Conservation (phyloP, 2,113 vertebrate species). For the Halcyon senegalensis region DNA sequence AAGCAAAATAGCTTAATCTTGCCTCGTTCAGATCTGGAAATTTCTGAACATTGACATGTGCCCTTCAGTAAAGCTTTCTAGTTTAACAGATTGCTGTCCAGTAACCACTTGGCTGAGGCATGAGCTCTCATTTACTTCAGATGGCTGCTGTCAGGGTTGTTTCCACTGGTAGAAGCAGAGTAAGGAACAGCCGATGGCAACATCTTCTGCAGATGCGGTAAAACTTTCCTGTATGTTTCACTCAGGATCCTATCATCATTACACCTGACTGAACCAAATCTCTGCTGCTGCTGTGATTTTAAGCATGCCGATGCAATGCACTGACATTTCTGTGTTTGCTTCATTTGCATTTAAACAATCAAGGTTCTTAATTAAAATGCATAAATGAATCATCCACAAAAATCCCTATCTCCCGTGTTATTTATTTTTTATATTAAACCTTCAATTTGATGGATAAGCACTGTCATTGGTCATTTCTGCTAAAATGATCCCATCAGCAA, state of each 20-base stretch:
- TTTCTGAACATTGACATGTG: rapidly evolving
- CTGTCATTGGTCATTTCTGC: constrained; percentile 61
- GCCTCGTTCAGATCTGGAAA: neutral
- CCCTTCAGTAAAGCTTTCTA: neutral
- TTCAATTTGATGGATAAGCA: constrained; percentile 65
- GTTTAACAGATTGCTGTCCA: neutral
- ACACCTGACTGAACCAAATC: neutral
- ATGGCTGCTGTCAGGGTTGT: neutral
- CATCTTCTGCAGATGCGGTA: neutral
- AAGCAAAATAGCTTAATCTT: neutral
- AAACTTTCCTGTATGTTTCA: neutral
- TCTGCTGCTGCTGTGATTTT: neutral
- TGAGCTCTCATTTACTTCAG: neutral
- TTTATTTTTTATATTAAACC: constrained; percentile 67
- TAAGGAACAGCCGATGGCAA: neutral
- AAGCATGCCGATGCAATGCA: neutral
- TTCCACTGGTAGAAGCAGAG: neutral
- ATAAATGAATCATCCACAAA: constrained; percentile 30
- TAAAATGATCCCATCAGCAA: constrained; percentile 64
- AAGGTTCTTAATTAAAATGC: constrained; percentile 59
- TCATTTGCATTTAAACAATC: constrained; percentile 65
- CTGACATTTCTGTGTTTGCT: neutral
- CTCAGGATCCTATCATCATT: neutral
- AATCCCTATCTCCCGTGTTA: constrained; percentile 14
- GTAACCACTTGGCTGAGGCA: neutral